Evolutionary conservation across 2,888 invertebrate genomes (phyloP), one percentile per base, ranked within the genome.

Genomic region (Yponomeuta sedellus): DNA sequence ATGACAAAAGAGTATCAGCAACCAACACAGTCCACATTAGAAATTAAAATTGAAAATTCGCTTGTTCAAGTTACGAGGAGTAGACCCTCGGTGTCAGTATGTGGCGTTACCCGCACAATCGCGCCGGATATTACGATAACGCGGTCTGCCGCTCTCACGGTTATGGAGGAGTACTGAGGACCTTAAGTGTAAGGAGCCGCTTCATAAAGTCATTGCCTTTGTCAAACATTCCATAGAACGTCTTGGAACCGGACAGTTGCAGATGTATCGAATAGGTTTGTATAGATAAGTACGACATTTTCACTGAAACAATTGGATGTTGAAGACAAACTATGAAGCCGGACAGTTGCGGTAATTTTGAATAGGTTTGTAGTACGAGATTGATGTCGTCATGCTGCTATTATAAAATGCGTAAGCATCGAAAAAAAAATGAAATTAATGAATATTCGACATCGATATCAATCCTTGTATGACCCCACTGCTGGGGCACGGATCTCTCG

Each of bases 51-150:
- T 4, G 25, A 8, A 34, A 34, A 5, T 34, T 34, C 8, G 34
- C 34, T 8, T n/a, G 1, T 34, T 34, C 34, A 8, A 34, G 34
- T 6, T 34, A 6, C 34, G 12, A 16, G 5, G 44, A 52, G 44
- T 16, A 52, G 16, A 12, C 0, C 44, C 64, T 19, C n/a, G 20
- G 64, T 59, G 40, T 34, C 58, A 61, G 62, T 62, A 61, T 68
- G 66, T 64, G 65, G 67, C 52, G 59, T 1, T 52, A 22, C 57
- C 57, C 65, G 28, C 52, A 65, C 63, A 67, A 66, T 67, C 66
- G 65, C 67, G 63, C 69, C 66, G 68, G 68, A 66, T 69, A 66
- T 69, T 67, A 67, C 67, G 69, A 69, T 69, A 69, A 69, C 67
- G 67, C 67, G 69, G 68, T 66, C 66, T 64, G 66, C 69, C 66